These are phyloP conservation scores for Drosophila truncata DNA, from an alignment of 1,140 invertebrate species.

Conservation along the genomic window DNA sequence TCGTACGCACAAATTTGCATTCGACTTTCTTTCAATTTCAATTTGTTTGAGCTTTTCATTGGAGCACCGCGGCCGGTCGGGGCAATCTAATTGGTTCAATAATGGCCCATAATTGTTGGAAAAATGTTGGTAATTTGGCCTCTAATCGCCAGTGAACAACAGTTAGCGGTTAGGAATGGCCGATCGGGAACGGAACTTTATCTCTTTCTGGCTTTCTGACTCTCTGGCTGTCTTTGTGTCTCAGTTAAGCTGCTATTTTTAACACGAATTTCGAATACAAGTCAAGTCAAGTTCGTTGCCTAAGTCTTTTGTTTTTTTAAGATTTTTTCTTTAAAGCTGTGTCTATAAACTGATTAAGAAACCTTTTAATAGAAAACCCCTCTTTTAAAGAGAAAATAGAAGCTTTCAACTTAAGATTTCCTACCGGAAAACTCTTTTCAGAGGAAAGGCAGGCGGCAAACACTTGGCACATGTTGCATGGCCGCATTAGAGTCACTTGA, in stretches of 20 bases:
- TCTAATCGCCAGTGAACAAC: conserved; percentile 70
- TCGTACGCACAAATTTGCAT: conserved; percentile 63
- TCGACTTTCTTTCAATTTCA: conserved; percentile 64
- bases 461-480: conserved; percentile 19
- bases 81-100: conserved; percentile 55
- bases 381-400: too few relatives aligned
- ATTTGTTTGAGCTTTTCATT: conserved; percentile 50
- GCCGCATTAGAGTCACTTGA: conserved; percentile 44
- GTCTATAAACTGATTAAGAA: background rate
- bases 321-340: background rate
- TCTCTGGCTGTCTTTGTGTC: background rate
- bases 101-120: conserved; percentile 72
- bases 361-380: background rate
- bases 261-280: background rate
- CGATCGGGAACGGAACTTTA: conserved; percentile 31
- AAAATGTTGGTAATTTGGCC: conserved; percentile 67
- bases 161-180: conserved; percentile 42
- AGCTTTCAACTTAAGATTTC: background rate
- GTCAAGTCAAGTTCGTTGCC: conserved; percentile 71
- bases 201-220: conserved; percentile 1
- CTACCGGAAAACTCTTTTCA: background rate
- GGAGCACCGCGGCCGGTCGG: background rate
- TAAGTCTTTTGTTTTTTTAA: conserved; percentile 69
- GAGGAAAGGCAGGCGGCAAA: conserved; percentile 5
- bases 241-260: background rate